A percentile compares a stretch with the other conserved stretches of the same genome.
phyloP scores from a whole-genome alignment of 1,140 invertebrate genomes.

The Matsumurasca onukii region DNA sequence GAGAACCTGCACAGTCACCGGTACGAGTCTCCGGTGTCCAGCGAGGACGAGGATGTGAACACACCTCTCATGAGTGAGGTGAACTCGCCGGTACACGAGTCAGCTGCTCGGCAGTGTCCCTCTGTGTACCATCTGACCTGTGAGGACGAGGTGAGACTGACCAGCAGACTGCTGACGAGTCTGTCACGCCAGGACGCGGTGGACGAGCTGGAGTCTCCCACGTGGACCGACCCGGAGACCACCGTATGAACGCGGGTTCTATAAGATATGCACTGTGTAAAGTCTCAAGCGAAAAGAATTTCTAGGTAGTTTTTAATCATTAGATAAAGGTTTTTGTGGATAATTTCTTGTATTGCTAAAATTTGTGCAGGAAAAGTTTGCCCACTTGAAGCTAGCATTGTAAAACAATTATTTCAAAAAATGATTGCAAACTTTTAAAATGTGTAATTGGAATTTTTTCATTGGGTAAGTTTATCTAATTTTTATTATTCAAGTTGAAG shows the following conservation, averaged over 20 bases:
- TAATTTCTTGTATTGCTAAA: too few species aligned
- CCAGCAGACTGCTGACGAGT: background rate
- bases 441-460: too few species aligned
- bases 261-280: too few species aligned
- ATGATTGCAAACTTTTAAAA: too few species aligned
- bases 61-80: slow-evolving; percentile 59
- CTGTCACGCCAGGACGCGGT: background rate
- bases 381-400: too few species aligned
- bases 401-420: too few species aligned
- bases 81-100: slow-evolving; percentile 44
- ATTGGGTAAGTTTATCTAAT: too few species aligned
- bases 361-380: too few species aligned
- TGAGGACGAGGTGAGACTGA: background rate
- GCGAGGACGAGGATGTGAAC: slow-evolving; percentile 64
- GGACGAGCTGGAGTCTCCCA: slow-evolving; percentile 28
- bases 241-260: slow-evolving; percentile 36
- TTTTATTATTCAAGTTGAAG: too few species aligned
- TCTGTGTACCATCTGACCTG: background rate
- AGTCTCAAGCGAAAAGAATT: too few species aligned
- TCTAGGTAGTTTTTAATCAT: too few species aligned
- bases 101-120: background rate
- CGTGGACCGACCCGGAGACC: slow-evolving; percentile 34
- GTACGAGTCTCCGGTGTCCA: slow-evolving; percentile 35
- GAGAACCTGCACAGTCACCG: slow-evolving; percentile 17
- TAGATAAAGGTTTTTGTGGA: too few species aligned